Evolutionary conservation across 2,888 invertebrate species (phyloP), one percentile per base, ranked within the genome.

Genomic region (Heliconius aoede): DNA sequence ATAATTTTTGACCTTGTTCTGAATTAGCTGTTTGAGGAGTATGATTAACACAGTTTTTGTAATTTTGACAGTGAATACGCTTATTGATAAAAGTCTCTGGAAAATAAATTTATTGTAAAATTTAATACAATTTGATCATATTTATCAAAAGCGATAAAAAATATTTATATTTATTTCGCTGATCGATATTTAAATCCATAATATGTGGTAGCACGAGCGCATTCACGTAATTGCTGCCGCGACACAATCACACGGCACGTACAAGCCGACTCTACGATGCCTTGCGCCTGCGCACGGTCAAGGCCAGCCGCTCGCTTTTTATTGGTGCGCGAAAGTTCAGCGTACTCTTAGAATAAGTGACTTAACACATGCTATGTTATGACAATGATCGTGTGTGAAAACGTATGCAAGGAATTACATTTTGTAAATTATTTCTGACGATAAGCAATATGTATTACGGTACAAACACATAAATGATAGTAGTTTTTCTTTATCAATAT

Each of bases 1-100:
- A 92, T 89, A 89, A 87, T 91, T 90, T 88, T 89, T 91, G 90
- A 90, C 92, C 93, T 90, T 91, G 92, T 92, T 93, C 91, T 86
- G 86, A 86, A 90, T 92, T 85, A 87, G 78, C 76, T 65, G 78
- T 79, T 73, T 78, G 76, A 76, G 65, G 78, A 71, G 60, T 80
- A 79, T 87, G 85, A 86, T 84, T 83, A 83, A 80, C 81, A 83
- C 86, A 78, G 78, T 80, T 83, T 36, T 78, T 81, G 79, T 32
- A 71, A 76, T 72, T 55, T 72, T 36, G 24, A 55, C 58, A 69
- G 36, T 73, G 30, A 55, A 55, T 76, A 69, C 36, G 65, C 26
- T 21, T 26, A 21, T 55, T 60, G n/a, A 62, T 61, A 69, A 40
- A 30, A 18, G 8, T 9, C 9, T 60, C 4, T 68, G 51, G 30